Evolutionary conservation across 2,113 vertebrate species (phyloP).

Genomic region (Sylvietta virens): DNA sequence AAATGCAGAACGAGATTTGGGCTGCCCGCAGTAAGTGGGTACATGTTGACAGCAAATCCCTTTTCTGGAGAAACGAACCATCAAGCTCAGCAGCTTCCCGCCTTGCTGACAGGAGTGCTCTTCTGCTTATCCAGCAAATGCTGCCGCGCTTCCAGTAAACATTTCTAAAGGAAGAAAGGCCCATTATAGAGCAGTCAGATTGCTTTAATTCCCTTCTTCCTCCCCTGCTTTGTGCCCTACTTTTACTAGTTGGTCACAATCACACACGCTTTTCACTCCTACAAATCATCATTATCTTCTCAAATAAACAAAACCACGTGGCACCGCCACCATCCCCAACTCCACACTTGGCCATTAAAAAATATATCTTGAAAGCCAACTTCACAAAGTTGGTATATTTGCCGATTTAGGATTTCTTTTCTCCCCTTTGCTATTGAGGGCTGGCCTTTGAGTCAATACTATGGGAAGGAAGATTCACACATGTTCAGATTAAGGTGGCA

Average conservation of each 20-base stretch:
- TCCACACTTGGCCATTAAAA: not conserved
- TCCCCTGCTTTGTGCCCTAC: not conserved
- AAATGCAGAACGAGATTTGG: not conserved
- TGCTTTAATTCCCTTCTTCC: not conserved
- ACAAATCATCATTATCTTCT: not conserved
- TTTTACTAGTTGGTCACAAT: not conserved
- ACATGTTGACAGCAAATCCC: not conserved
- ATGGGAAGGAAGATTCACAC: not conserved
- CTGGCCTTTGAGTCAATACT: not conserved
- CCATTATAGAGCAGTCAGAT: not conserved
- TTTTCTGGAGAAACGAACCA: not conserved
- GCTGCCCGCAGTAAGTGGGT: not conserved
- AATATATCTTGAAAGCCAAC: not conserved
- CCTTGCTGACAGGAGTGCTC: slow-evolving; percentile 1
- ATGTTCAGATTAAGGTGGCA: not conserved
- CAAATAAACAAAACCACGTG: not conserved
- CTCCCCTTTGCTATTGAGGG: not conserved
- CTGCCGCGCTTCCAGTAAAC: not conserved
- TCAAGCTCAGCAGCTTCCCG: not conserved
- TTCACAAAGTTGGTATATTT: not conserved
- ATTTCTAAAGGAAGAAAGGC: not conserved
- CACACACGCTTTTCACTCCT: not conserved
- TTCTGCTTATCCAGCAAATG: slow-evolving; percentile 12
- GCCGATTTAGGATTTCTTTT: not conserved
- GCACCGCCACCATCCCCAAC: not conserved